Conservation (phyloP, 1,140 invertebrate species). For the Papilio xuthus region DNA sequence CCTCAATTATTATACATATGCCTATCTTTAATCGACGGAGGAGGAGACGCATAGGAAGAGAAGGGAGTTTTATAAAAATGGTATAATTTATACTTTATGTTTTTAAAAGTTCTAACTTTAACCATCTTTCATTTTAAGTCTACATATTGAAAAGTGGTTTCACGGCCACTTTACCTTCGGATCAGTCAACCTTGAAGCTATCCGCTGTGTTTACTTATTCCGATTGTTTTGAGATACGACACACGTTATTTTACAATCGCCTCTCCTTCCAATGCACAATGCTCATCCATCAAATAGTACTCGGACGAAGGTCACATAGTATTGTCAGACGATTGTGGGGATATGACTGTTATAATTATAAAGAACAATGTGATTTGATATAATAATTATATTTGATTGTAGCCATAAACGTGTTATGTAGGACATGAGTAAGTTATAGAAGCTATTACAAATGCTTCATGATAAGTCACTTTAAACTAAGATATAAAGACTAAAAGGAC, state of each 20-base stretch:
- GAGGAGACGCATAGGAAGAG: no score
- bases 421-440: no score
- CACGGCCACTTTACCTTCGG: not conserved
- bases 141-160: not conserved
- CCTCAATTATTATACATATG: no score
- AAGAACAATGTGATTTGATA: not conserved
- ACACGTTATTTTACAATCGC: not conserved
- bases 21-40: no score
- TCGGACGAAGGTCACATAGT: not conserved
- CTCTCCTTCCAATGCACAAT: not conserved
- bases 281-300: not conserved
- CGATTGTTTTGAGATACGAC: constrained; percentile 24
- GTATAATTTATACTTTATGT: no score
- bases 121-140: constrained; percentile 26
- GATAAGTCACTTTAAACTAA: no score
- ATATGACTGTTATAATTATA: not conserved
- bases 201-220: constrained; percentile 1
- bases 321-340: not conserved
- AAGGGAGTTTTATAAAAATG: no score
- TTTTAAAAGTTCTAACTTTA: not conserved
- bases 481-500: no score
- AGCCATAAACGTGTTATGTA: no score
- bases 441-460: no score
- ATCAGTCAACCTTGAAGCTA: constrained; percentile 4
- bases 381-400: not conserved